Conservation (phyloP, 2,113 vertebrate species). For the Entosphenus tridentatus region DNA sequence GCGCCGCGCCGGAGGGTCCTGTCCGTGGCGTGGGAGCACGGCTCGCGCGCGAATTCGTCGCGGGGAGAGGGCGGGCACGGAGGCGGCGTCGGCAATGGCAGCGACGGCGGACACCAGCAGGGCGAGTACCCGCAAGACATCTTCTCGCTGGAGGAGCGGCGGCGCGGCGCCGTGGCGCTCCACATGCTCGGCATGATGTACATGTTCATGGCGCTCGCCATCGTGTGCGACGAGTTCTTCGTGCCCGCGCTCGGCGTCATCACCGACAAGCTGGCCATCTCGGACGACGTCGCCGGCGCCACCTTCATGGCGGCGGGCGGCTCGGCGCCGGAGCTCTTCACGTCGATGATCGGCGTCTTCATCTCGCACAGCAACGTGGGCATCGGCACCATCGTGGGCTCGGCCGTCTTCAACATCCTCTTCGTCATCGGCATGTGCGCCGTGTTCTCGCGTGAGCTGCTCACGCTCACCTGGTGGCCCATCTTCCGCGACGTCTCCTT, state of each 20-base stretch:
- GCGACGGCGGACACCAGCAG: too few relatives aligned
- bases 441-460: constrained; percentile 31
- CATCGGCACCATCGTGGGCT: constrained; percentile 35
- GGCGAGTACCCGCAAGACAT: constrained; percentile 56
- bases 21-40: too few relatives aligned
- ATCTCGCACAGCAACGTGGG: constrained; percentile 36
- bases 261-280: constrained; percentile 47
- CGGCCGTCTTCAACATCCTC: constrained; percentile 37
- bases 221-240: constrained; percentile 95
- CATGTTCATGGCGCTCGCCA: constrained; percentile 95
- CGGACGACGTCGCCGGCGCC: constrained; percentile 22
- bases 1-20: too few relatives aligned
- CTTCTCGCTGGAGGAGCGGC: constrained; percentile 46
- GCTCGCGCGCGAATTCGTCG: too few relatives aligned
- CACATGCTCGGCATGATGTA: constrained; percentile 93
- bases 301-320: constrained; percentile 41
- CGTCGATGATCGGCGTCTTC: constrained; percentile 35
- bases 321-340: constrained; percentile 37
- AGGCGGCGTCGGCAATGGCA: too few relatives aligned
- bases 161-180: constrained; percentile 54
- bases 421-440: constrained; percentile 36
- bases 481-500: constrained; percentile 5
- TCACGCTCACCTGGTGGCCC: constrained; percentile 5
- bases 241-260: constrained; percentile 90
- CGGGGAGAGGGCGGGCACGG: too few relatives aligned